These are phyloP conservation scores for Heterohyrax brucei DNA, from an alignment of 2,797 vertebrate genomes.

Conservation along the genomic window DNA sequence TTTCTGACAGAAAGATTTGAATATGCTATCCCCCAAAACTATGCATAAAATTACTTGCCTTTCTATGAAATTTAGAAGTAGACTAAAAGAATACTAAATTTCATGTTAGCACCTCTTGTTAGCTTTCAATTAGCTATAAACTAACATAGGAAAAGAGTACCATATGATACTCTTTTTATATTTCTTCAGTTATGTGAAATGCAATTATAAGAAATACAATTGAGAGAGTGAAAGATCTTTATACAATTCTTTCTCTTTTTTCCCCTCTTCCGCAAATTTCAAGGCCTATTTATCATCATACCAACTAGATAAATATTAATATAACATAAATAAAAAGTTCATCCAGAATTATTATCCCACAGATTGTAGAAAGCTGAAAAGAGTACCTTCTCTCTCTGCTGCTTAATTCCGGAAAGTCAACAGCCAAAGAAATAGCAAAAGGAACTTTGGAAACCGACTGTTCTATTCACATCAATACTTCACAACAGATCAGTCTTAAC, in stretches of 20 bases:
- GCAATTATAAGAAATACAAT: background rate
- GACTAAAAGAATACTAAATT: background rate
- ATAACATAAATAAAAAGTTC: background rate
- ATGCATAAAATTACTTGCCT: background rate
- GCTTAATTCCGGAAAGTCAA: background rate
- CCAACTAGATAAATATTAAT: background rate
- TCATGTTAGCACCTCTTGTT: background rate
- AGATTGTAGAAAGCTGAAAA: background rate
- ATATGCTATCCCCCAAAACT: background rate
- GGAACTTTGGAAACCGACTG: background rate
- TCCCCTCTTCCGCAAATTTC: background rate
- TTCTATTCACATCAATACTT: background rate
- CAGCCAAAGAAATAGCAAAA: background rate
- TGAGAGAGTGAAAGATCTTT: constrained; percentile 22
- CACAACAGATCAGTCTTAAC: background rate
- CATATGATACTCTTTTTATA: background rate
- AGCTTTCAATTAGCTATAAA: background rate
- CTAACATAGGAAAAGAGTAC: background rate
- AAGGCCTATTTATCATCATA: background rate
- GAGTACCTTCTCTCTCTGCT: background rate
- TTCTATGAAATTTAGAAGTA: background rate
- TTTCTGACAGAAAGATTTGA: background rate
- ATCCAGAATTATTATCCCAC: background rate
- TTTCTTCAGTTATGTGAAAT: no score
- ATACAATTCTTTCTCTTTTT: background rate